Base-by-base conservation (phyloP, 2,113 vertebrate species). In the Emydura subglobosa region DNA sequence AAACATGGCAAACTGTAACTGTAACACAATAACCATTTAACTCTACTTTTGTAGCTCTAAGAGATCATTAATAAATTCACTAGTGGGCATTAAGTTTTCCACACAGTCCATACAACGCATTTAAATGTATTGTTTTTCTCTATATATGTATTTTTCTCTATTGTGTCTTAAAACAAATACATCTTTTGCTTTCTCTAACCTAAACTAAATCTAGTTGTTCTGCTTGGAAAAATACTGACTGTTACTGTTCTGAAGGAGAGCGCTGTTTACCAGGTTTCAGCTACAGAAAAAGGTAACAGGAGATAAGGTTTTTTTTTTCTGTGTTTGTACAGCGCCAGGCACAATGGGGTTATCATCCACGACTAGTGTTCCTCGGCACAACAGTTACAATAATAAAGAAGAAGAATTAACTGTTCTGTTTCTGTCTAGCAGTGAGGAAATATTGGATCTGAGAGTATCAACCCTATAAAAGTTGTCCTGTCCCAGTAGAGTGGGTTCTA, bases 401-500 rank as follows among this genome's bases (percentile, higher is more conserved):
- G 16, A 34, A 68, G 16, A 17, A 68, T 29, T 61, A 29, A 68
- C 61, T 65, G 31, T 68, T 68, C 61, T n/a, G 31, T n/a, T 27
- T 84, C 88, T 87, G 55, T 81, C 89, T 80, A 34, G 92, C 94
- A 84, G 96, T 91, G 95, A 89, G 55, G 65, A 5, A 3, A 95
- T 72, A 68, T 3, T 0, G 88, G 88, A 85, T 86, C 27, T 94
- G 82, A 84, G 1, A 3, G 90, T 92, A 94, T 92, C 91, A 93
- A 85, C 86, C 68, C 86, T n/a, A 31, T 83, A 89, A 92, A 96
- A 95, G 85, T 89, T 82, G 21, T 86, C 96, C 91, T 96, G 90
- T 79, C 89, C 91, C 91, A 95, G 86, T 88, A 83, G 82, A 94
- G 65, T 96, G 96, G 93, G 83, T 88, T 95, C 91, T 96, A 97